A percentile compares a stretch with the other conserved stretches of the same genome.
phyloP scores from a whole-genome alignment of 2,888 invertebrate species.

The Drosophila leonis region DNA sequence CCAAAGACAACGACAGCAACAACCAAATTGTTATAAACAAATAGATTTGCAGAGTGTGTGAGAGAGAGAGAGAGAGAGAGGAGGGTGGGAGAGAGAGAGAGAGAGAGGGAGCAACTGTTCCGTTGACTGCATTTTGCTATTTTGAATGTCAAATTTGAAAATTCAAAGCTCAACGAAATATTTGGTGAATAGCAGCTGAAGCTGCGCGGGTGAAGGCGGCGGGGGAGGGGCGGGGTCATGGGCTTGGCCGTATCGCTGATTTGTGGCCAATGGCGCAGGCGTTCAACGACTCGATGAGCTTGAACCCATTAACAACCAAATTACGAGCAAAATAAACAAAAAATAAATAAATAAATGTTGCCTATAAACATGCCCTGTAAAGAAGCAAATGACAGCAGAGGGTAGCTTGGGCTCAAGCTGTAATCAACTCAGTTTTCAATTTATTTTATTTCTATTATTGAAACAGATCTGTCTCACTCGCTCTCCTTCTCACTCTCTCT shows the following conservation, averaged over 20 bases:
- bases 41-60: constrained; percentile 2
- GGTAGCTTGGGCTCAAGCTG: not conserved
- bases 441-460: not conserved
- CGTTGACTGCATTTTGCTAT: constrained; percentile 64
- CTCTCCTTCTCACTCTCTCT: not conserved
- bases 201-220: not conserved
- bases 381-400: not conserved
- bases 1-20: constrained; percentile 17
- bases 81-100: not conserved
- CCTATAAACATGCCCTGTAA: not conserved
- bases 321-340: not conserved
- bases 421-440: not conserved
- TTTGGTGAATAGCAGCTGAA: not conserved
- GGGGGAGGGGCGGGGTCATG: not conserved
- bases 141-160: constrained; percentile 47
- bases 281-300: constrained; percentile 65
- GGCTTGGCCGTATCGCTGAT: constrained; percentile 18
- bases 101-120: constrained; percentile 42
- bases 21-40: constrained; percentile 9
- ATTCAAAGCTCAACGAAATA: constrained; percentile 5
- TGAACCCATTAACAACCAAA: constrained; percentile 28
- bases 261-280: constrained; percentile 62
- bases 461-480: not conserved
- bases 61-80: not conserved
- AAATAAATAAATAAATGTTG: not conserved